Evolutionary conservation across 2,113 vertebrate genomes (phyloP), one percentile per base, ranked within the genome.

Genomic region (Eonycteris spelaea): DNA sequence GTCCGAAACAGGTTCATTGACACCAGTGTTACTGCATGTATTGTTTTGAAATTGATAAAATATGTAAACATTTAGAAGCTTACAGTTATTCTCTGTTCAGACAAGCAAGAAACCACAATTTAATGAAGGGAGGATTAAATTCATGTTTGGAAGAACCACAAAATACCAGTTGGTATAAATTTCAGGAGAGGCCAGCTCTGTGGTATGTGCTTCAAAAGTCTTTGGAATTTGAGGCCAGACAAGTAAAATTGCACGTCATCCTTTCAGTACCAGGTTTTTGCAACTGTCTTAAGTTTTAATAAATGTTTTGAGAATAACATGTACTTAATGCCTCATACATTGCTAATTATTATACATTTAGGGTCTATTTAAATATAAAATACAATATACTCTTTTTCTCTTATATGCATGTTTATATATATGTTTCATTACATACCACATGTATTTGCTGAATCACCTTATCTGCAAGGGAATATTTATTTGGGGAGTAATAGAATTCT

Each of bases 201-300:
- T 40, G 63, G 30, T 53, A 19, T 63, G 8, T 84, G 19, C 53
- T 93, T 93, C 55, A 74, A 7, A 51, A 45, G 63, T 79, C 24
- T 43, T 26, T 73, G 38, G 33, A 74, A 51, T 78, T 78, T 68
- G 77, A 95, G 82, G 63, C 43, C 65, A 22, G 2, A 57, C 22
- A 75, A 94, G 22, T 84, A 95, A 95, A 94, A 80, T 40, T 16
- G 16, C 0, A 0, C 22, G 1, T 18, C 70, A 3, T 79, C 7
- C 6, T 87, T 97, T 94, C 63, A 97, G 26, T 61, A 87, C 93
- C n/a, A 59, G 38, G 74, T 92, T 61, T 90, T 40, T 92, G 2
- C 13, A 83, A 63, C 51, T 95, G 10, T 0, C 53, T 91, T 84
- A 9, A n/a, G 5, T 53, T 96, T 87, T 90, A 96, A 57, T 28